phyloP scores from a whole-genome alignment of 2,797 vertebrate genomes.

The Cuniculus paca region DNA sequence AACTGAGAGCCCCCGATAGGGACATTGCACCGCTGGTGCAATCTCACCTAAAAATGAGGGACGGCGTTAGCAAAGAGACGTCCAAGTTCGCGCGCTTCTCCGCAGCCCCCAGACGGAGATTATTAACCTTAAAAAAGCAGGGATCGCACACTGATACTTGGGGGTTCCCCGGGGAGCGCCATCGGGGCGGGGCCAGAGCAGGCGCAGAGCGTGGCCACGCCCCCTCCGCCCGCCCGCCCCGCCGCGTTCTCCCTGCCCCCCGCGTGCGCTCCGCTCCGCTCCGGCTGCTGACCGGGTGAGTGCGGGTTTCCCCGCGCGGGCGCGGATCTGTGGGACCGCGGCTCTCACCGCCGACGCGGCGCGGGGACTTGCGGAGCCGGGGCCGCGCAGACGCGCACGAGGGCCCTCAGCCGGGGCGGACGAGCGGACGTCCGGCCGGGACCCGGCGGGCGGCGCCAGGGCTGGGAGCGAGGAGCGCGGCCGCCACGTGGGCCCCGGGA shows the following conservation, averaged over 20 bases:
- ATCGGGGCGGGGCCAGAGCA: fast-evolving
- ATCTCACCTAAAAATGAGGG: background rate
- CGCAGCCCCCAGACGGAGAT: background rate
- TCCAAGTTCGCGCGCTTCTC: background rate
- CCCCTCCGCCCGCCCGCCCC: too few species aligned
- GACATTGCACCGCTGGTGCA: background rate
- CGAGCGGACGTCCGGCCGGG: background rate
- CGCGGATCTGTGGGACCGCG: fast-evolving
- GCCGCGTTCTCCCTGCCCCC: too few species aligned
- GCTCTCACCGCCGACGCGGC: background rate
- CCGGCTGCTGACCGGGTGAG: background rate
- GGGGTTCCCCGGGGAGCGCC: fast-evolving
- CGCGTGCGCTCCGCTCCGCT: too few species aligned
- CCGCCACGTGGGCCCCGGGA: background rate
- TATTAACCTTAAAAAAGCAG: background rate
- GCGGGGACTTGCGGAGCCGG: fast-evolving
- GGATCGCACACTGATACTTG: background rate
- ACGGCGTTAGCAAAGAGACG: background rate
- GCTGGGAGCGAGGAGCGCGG: fast-evolving
- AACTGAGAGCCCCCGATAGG: background rate
- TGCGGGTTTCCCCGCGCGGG: fast-evolving
- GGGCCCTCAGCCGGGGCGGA: fast-evolving
- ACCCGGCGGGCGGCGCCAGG: background rate
- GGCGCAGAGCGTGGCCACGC: background rate
- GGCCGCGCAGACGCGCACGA: background rate